Percentiles rank a stretch among this genome's conserved stretches.
Evolutionary conservation across 2,797 vertebrate species (phyloP).

Genomic region (Danio choprae): DNA sequence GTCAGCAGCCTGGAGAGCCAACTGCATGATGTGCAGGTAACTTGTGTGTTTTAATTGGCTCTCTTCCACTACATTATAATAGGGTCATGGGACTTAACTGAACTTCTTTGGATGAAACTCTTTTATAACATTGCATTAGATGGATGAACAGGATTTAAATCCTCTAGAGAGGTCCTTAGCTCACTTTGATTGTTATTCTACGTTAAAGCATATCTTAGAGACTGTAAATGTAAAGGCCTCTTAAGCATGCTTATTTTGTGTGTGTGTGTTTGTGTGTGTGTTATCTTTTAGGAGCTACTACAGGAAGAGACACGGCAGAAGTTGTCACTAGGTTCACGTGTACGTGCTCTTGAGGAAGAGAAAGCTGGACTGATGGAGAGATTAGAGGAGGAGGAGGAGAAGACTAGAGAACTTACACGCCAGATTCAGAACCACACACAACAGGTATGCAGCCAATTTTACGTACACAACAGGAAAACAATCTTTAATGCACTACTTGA

Average conservation of each 20-base stretch:
- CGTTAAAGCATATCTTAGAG: background rate
- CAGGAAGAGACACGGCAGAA: conserved; percentile 91
- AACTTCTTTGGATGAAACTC: conserved; percentile 9
- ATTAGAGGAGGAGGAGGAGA: conserved; percentile 87
- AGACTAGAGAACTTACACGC: conserved; percentile 79
- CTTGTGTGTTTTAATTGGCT: conserved; percentile 5
- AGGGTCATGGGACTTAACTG: background rate
- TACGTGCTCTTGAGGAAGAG: conserved; percentile 87
- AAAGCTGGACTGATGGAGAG: conserved; percentile 83
- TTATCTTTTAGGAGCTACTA: conserved; percentile 79
- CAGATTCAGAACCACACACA: conserved; percentile 86
- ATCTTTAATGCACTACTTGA: background rate
- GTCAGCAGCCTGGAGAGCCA: conserved; percentile 85
- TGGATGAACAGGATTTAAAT: background rate
- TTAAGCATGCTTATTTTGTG: conserved; percentile 1
- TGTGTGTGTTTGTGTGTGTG: conserved; percentile 11
- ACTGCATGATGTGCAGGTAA: conserved; percentile 88
- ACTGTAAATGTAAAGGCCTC: background rate
- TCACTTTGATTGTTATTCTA: background rate
- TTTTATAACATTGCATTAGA: background rate
- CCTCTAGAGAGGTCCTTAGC: background rate
- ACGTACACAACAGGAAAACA: background rate
- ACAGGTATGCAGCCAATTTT: conserved; percentile 77
- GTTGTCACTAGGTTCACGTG: conserved; percentile 82
- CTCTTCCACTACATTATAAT: background rate